phyloP scores from a whole-genome alignment of 64 coral and sea anemone genomes.

The Dendronephthya gigantea region DNA sequence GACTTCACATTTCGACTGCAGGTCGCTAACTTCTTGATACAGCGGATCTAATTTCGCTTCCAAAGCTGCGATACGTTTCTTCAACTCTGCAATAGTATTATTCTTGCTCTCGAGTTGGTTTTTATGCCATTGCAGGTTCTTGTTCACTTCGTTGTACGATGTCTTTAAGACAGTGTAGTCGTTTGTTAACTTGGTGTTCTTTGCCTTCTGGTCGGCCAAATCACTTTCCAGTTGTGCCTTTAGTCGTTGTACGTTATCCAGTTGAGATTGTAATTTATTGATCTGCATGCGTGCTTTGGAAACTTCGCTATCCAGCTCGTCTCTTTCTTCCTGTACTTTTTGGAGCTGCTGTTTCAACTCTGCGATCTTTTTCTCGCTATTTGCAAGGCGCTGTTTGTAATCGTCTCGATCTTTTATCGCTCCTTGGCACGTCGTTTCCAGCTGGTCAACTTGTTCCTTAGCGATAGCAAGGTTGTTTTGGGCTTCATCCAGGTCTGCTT shows the following conservation, averaged over 20 bases:
- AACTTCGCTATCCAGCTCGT: constrained; percentile 43
- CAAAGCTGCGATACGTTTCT: constrained; percentile 27
- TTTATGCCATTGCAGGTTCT: constrained; percentile 37
- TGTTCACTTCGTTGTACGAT: constrained; percentile 21
- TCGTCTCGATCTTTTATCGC: constrained; percentile 45
- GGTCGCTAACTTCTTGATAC: constrained; percentile 40
- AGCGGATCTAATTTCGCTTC: constrained; percentile 35
- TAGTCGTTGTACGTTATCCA: constrained; percentile 32
- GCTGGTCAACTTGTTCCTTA: constrained; percentile 24
- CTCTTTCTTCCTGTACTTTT: constrained; percentile 29
- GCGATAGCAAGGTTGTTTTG: constrained; percentile 6
- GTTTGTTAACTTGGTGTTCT: constrained; percentile 36
- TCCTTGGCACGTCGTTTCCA: constrained; percentile 22
- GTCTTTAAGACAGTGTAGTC: constrained; percentile 36
- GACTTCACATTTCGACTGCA: constrained; percentile 59
- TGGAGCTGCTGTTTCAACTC: constrained; percentile 39
- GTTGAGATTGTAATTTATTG: constrained; percentile 49
- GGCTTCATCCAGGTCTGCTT: constrained; percentile 31
- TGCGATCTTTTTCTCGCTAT: constrained; percentile 45
- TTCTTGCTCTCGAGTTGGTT: constrained; percentile 34
- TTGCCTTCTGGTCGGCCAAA: constrained; percentile 39
- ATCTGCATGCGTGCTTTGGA: constrained; percentile 34
- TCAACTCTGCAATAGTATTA: constrained; percentile 34
- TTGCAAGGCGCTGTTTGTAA: constrained; percentile 22
- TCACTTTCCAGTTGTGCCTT: constrained; percentile 47